Conservation (phyloP, 1,140 invertebrate genomes). For the Heliconius congener region DNA sequence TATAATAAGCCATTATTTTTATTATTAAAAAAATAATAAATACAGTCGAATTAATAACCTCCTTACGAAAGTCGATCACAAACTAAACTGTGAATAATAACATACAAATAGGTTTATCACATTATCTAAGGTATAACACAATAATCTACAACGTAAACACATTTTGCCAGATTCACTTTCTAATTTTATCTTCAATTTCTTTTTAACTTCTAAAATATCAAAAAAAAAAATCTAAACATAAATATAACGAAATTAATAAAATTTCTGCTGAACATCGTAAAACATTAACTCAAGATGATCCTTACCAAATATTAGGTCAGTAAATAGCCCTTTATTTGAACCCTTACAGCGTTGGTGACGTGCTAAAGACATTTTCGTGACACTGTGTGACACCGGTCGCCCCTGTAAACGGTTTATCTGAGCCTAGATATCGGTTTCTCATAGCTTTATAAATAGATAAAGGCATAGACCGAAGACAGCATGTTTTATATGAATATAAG, state of each 20-base stretch:
- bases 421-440: constrained; percentile 17
- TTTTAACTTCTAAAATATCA: not conserved
- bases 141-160: too few relatives aligned
- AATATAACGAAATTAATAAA: constrained; percentile 6
- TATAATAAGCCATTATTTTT: too few relatives aligned
- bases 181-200: too few relatives aligned
- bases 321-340: constrained; percentile 32
- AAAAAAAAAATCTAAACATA: not conserved
- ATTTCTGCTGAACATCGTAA: not conserved
- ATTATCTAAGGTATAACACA: too few relatives aligned
- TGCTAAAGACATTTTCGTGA: constrained; percentile 22
- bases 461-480: not conserved
- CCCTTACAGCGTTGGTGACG: constrained; percentile 17
- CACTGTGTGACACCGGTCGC: constrained; percentile 19
- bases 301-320: constrained; percentile 27
- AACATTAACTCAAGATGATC: constrained; percentile 17
- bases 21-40: too few relatives aligned
- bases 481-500: not conserved
- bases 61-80: too few relatives aligned
- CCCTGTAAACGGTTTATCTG: constrained; percentile 19
- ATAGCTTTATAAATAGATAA: not conserved
- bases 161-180: too few relatives aligned
- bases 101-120: too few relatives aligned
- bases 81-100: too few relatives aligned
- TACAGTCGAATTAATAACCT: too few relatives aligned